Evolutionary conservation across 2,888 invertebrate genomes (phyloP).

Genomic region (Trissolcus japonicus): DNA sequence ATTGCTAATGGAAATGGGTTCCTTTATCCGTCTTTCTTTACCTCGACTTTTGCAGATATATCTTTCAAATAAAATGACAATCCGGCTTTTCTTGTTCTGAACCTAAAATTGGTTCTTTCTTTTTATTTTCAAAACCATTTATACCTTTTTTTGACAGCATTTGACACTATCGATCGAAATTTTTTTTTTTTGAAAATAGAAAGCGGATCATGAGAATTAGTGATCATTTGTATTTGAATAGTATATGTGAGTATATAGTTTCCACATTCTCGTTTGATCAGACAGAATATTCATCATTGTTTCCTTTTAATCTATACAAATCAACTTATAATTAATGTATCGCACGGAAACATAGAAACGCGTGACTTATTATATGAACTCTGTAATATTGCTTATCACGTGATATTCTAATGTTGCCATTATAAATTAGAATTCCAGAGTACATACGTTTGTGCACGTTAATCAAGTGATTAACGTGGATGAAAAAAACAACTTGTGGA

Average conservation of each 20-base stretch:
- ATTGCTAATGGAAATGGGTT: constrained; percentile 44
- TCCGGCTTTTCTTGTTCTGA: not conserved
- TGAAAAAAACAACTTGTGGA: too few relatives aligned
- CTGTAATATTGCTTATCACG: constrained; percentile 32
- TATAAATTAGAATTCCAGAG: constrained; percentile 34
- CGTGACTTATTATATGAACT: constrained; percentile 41
- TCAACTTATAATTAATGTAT: constrained; percentile 55
- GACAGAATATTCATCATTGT: constrained; percentile 46
- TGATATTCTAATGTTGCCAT: constrained; percentile 42
- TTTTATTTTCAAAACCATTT: not conserved
- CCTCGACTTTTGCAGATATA: constrained; percentile 8
- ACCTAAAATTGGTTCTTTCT: not conserved
- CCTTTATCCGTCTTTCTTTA: constrained; percentile 20
- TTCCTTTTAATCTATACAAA: constrained; percentile 45
- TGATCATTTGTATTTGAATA: constrained; percentile 10
- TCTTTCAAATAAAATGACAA: not conserved
- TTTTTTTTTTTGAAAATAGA: constrained; percentile 11
- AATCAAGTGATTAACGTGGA: too few relatives aligned
- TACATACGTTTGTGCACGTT: not conserved
- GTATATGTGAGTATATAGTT: constrained; percentile 22
- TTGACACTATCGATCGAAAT: constrained; percentile 23
- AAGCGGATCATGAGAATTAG: constrained; percentile 17
- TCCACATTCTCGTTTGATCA: constrained; percentile 33
- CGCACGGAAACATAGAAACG: constrained; percentile 20
- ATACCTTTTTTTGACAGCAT: not conserved